phyloP scores from a whole-genome alignment of 2,113 vertebrate genomes.

The Macquaria ambigua region DNA sequence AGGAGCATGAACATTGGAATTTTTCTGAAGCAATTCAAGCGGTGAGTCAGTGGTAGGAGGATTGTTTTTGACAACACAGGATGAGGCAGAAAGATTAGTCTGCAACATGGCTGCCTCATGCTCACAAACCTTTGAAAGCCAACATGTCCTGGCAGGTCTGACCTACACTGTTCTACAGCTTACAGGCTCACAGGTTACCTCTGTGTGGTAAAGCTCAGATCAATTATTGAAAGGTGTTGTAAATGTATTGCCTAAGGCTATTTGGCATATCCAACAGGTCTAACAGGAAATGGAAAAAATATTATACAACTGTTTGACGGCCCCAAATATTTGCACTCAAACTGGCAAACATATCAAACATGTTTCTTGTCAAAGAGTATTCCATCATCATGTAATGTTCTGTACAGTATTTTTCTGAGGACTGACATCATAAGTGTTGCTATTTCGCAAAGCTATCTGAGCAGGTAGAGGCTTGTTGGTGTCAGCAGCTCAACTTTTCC shows the following conservation, averaged over 20 bases:
- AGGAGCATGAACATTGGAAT: slow-evolving; percentile 88
- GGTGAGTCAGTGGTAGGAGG: slow-evolving; percentile 79
- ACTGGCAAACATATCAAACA: slow-evolving; percentile 5
- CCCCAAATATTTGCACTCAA: neutral
- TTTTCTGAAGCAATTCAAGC: slow-evolving; percentile 89
- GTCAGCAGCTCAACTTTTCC: neutral
- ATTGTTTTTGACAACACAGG: slow-evolving; percentile 23
- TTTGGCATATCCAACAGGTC: slow-evolving; percentile 7
- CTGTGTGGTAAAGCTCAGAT: neutral
- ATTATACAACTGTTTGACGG: neutral
- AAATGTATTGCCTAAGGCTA: slow-evolving; percentile 44
- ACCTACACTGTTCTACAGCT: slow-evolving; percentile 34
- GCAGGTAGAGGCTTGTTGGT: slow-evolving; percentile 54
- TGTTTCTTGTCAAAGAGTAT: neutral
- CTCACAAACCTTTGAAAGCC: neutral
- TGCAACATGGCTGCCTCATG: slow-evolving; percentile 12
- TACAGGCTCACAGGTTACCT: slow-evolving; percentile 46
- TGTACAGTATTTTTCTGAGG: neutral
- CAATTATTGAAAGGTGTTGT: neutral
- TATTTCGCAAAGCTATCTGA: slow-evolving; percentile 25
- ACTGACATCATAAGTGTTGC: neutral
- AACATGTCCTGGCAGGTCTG: slow-evolving; percentile 66
- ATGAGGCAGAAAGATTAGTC: slow-evolving; percentile 25
- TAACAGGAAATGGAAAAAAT: slow-evolving; percentile 13
- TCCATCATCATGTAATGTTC: neutral